Evolutionary conservation across 2,888 invertebrate species (phyloP).

Genomic region (Subacronicta megacephala): DNA sequence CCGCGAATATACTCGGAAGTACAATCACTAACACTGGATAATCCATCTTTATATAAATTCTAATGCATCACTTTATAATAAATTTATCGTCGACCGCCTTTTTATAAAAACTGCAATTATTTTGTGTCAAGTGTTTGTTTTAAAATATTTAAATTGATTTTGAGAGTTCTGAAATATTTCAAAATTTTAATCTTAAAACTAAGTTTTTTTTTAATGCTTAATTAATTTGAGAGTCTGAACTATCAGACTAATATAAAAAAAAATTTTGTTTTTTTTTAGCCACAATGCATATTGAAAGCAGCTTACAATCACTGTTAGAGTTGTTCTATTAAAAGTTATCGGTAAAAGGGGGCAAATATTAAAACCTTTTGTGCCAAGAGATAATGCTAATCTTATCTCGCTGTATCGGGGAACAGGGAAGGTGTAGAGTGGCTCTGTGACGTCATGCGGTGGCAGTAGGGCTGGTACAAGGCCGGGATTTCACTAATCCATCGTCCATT

Average conservation of each 20-base stretch:
- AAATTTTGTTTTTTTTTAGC: neutral
- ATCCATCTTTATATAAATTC: slow-evolving; percentile 17
- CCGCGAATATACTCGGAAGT: slow-evolving; percentile 30
- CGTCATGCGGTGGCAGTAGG: slow-evolving; percentile 23
- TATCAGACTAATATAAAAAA: no score
- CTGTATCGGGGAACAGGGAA: slow-evolving; percentile 48
- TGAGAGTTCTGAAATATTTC: no score
- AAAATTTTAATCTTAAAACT: no score
- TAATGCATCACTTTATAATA: neutral
- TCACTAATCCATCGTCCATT: neutral
- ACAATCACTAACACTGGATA: slow-evolving; percentile 24
- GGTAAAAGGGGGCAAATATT: slow-evolving; percentile 34
- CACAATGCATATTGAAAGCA: neutral
- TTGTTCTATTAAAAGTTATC: slow-evolving; percentile 22
- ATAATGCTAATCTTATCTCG: slow-evolving; percentile 51
- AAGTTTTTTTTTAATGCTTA: no score
- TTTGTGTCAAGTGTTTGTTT: no score
- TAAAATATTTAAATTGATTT: no score
- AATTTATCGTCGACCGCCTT: neutral
- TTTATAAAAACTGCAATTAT: no score
- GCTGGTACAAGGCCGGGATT: neutral
- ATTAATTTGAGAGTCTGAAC: no score
- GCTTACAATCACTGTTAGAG: slow-evolving; percentile 37
- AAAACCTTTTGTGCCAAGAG: slow-evolving; percentile 35
- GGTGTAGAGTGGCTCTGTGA: slow-evolving; percentile 42